These are phyloP conservation scores for Mallotus villosus DNA, from an alignment of 2,797 vertebrate genomes.

Conservation along the genomic window DNA sequence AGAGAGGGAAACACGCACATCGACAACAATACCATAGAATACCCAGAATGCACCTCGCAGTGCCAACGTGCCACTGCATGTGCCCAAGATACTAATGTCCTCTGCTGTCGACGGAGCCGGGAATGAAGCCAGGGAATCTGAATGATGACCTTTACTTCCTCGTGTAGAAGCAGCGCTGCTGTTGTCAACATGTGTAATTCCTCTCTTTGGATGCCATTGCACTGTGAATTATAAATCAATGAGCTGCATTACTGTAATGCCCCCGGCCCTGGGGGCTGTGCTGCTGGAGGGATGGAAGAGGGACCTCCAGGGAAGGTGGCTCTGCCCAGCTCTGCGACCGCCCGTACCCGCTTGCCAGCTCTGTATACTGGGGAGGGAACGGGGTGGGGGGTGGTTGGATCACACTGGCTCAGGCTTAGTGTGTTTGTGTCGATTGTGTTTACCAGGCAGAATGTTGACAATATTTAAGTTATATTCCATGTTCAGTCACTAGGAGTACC, in stretches of 20 bases:
- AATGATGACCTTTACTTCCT: constrained; percentile 70
- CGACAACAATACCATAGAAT: constrained; percentile 20
- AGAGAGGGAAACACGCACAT: constrained; percentile 36
- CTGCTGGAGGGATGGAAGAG: constrained; percentile 51
- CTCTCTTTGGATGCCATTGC: constrained; percentile 45
- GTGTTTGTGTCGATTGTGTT: constrained; percentile 14
- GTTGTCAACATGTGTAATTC: constrained; percentile 72
- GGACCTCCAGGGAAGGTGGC: constrained; percentile 48
- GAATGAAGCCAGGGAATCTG: constrained; percentile 62
- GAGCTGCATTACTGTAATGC: constrained; percentile 55
- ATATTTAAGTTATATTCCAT: too few relatives aligned
- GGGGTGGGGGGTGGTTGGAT: constrained; percentile 26
- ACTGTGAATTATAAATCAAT: constrained; percentile 72
- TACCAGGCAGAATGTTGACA: neutral
- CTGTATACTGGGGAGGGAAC: constrained; percentile 17
- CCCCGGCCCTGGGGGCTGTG: constrained; percentile 47
- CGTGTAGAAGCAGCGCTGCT: constrained; percentile 46
- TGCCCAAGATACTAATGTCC: constrained; percentile 19
- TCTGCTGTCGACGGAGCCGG: constrained; percentile 33
- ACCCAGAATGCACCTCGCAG: constrained; percentile 25
- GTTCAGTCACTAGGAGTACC: too few relatives aligned
- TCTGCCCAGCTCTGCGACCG: constrained; percentile 44
- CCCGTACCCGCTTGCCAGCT: constrained; percentile 25
- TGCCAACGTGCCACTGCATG: constrained; percentile 32
- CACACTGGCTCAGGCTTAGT: constrained; percentile 27